Conservation (phyloP, 2,113 vertebrate genomes). For the Daubentonia madagascariensis region DNA sequence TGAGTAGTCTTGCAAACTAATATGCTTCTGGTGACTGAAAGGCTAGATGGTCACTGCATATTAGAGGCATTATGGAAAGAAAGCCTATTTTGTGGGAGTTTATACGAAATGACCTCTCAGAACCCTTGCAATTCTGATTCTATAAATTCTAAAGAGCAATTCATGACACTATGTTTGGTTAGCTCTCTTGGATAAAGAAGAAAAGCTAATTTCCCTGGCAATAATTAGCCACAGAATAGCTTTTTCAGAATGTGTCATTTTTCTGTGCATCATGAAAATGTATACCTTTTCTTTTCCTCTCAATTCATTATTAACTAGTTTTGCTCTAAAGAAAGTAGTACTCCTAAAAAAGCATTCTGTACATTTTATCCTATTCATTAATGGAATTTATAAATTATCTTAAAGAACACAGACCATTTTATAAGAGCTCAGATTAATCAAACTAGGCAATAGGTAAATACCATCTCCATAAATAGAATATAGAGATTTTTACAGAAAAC, state of each 20-base stretch:
- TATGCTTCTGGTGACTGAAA: neutral
- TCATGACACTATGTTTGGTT: neutral
- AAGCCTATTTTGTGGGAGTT: neutral
- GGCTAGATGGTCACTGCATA: neutral
- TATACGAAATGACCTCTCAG: neutral
- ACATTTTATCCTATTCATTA: constrained; percentile 16
- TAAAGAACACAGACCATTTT: constrained; percentile 22
- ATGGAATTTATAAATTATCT: constrained; percentile 38
- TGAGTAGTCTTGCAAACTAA: neutral
- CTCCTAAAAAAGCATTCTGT: constrained; percentile 4
- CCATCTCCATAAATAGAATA: neutral
- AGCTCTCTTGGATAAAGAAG: constrained; percentile 29
- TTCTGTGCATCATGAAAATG: constrained; percentile 42
- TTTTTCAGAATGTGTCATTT: constrained; percentile 32
- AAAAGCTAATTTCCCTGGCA: constrained; percentile 32
- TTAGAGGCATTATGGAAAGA: neutral
- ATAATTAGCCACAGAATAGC: constrained; percentile 36
- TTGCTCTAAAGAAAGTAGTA: constrained; percentile 34
- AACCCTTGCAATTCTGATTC: neutral
- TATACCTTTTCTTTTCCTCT: constrained; percentile 28
- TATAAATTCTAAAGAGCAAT: constrained; percentile 1
- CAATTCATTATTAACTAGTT: constrained; percentile 35
- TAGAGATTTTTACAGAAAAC: neutral
- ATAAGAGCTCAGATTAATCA: neutral
- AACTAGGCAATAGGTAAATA: neutral